Percentiles rank a stretch among this genome's conserved stretches.
phyloP scores from a whole-genome alignment of 2,888 invertebrate genomes.

The Exocentrus adspersus region DNA sequence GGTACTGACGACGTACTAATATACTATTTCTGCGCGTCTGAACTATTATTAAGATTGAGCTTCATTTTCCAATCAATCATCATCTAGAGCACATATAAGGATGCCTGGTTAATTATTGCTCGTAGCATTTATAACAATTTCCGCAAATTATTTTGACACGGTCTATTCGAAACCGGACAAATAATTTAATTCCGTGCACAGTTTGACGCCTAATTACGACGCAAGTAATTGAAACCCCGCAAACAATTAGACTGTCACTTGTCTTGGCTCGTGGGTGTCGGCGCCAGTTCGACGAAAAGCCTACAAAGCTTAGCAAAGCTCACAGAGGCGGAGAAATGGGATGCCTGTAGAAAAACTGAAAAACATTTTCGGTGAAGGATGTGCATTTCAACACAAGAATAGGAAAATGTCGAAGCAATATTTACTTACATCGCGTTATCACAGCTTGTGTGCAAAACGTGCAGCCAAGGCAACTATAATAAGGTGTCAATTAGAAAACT shows the following conservation, averaged over 20 bases:
- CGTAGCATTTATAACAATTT: constrained; percentile 50
- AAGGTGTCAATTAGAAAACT: too few species aligned
- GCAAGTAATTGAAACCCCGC: constrained; percentile 63
- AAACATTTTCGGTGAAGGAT: too few species aligned
- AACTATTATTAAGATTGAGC: too few species aligned
- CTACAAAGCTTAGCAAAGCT: constrained; percentile 19
- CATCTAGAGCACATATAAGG: not conserved
- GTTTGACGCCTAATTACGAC: constrained; percentile 63
- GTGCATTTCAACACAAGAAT: too few species aligned
- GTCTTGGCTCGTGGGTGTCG: constrained; percentile 58
- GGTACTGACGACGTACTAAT: too few species aligned
- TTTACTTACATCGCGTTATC: too few species aligned
- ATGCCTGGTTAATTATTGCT: constrained; percentile 1
- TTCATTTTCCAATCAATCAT: not conserved
- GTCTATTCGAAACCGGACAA: constrained; percentile 58
- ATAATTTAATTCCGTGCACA: constrained; percentile 63
- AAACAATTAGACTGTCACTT: constrained; percentile 63
- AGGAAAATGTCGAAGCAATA: too few species aligned
- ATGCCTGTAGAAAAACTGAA: not conserved
- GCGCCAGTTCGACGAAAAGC: constrained; percentile 48
- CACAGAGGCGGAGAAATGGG: constrained; percentile 23
- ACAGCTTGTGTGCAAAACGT: too few species aligned
- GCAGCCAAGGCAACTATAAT: too few species aligned
- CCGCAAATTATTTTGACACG: constrained; percentile 48
- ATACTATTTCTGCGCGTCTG: too few species aligned